phyloP scores from a whole-genome alignment of 2,797 vertebrate species.

The Gymnoscopelus microlampas region DNA sequence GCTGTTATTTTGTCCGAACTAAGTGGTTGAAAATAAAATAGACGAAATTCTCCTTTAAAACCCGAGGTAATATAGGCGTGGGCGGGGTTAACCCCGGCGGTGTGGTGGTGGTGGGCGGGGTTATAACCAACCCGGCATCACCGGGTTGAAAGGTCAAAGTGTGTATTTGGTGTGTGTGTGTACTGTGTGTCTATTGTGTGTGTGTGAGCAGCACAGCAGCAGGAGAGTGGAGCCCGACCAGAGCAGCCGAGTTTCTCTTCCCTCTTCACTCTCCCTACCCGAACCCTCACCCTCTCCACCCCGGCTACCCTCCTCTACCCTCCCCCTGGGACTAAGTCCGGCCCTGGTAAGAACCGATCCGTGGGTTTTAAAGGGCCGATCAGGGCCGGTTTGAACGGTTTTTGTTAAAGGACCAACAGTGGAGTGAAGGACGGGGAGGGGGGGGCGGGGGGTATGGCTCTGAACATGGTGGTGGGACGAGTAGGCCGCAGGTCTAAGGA shows the following conservation, averaged over 20 bases:
- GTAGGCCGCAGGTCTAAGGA: no score
- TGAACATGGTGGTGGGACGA: no score
- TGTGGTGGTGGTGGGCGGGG: slow-evolving; percentile 50
- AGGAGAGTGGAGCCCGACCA: slow-evolving; percentile 84
- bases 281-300: slow-evolving; percentile 85
- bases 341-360: slow-evolving; percentile 67
- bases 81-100: slow-evolving; percentile 47
- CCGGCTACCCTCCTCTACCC: slow-evolving; percentile 80
- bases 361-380: no score
- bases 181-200: slow-evolving; percentile 73
- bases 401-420: not conserved
- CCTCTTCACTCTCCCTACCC: slow-evolving; percentile 88
- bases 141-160: slow-evolving; percentile 74
- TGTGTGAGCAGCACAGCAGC: slow-evolving; percentile 55
- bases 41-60: no score
- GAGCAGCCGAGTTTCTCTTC: slow-evolving; percentile 79
- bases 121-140: not conserved
- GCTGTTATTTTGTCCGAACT: no score
- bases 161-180: slow-evolving; percentile 77
- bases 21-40: no score
- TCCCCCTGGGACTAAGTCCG: slow-evolving; percentile 67
- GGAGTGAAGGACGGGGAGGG: slow-evolving; percentile 70
- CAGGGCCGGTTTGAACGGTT: slow-evolving; percentile 19
- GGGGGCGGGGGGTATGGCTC: no score
- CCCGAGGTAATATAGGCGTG: not conserved